Conservation (phyloP, 2,797 vertebrate species). For the Acrocephalus scirpaceus region DNA sequence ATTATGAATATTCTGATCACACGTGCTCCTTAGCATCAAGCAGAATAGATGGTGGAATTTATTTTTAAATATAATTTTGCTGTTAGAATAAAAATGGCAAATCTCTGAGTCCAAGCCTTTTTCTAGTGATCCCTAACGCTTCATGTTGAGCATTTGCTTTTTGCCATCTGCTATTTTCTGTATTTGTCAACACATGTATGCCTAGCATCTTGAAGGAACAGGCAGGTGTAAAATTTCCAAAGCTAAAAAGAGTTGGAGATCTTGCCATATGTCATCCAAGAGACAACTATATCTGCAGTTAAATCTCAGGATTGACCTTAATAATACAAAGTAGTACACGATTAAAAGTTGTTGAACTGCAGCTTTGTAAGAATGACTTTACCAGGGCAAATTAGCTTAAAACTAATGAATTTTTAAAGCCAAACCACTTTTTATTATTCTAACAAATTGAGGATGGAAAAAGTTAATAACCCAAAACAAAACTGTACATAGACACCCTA, state of each 20-base stretch:
- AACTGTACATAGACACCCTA: not conserved
- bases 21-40: not conserved
- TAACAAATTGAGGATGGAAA: not conserved
- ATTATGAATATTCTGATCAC: not conserved
- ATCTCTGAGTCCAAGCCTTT: not conserved
- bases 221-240: constrained; percentile 35
- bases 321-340: not conserved
- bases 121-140: not conserved
- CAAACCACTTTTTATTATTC: not conserved
- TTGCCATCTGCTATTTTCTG: constrained; percentile 55
- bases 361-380: not conserved
- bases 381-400: not conserved
- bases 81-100: not conserved
- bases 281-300: not conserved
- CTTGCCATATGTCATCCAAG: constrained; percentile 48
- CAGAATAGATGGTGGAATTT: not conserved
- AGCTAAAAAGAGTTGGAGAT: constrained; percentile 12
- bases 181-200: constrained; percentile 25
- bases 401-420: not conserved
- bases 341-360: not conserved
- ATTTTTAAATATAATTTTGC: not conserved
- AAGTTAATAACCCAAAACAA: not conserved
- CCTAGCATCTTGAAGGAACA: constrained; percentile 11
- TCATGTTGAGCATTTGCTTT: constrained; percentile 28
- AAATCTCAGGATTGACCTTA: not conserved